Base-by-base conservation (phyloP, 2,113 vertebrate species). In the Piaya cayana region DNA sequence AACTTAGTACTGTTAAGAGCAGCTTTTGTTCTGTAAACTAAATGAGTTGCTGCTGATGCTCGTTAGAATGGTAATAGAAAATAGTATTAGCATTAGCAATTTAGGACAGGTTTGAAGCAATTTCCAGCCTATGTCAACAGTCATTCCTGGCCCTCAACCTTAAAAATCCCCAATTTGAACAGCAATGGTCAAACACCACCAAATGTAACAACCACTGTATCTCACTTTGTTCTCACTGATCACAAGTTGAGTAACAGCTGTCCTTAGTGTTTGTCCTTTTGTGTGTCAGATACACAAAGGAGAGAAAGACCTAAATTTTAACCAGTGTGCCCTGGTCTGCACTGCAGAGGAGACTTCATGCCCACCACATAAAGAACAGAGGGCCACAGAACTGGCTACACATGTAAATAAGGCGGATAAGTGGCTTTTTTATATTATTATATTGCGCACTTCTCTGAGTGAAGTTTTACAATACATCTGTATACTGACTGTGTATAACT, bases 351-450 rank as follows among this genome's bases (percentile, higher is more conserved):
- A 30, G 43, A 25, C 34, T 25, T 52, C n/a, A 4, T 7, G 16
- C 29, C 58, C 39, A 49, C 25, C 37, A 36, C 3, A 16, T 4
- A 29, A 30, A 0, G 2, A 55, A 56, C 27, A 47, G 22, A 6
- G 58, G 14, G 42, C 29, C 42, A 47, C 6, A n/a, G 62, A 79
- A 70, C 0, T 29, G 49, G 45, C 42, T 55, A 21, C 68, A 78
- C 36, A 13, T 43, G 36, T 25, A 39, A 39, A 21, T 20, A 72
- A 65, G 17, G 62, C n/a, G 42, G 47, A 69, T 60, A 97, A 95
- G 86, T 71, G 72, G 81, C 91, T 82, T 95, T 96, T 95, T 29
- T 79, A 25, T 78, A 30, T 91, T 82, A 94, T 93, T 93, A 94
- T 89, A 96, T 82, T 93, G 95, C 27, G 2, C 39, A 49, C 81